These are phyloP conservation scores for Cylindroiulus punctatus DNA, from an alignment of 2,888 invertebrate genomes.

Conservation along the genomic window DNA sequence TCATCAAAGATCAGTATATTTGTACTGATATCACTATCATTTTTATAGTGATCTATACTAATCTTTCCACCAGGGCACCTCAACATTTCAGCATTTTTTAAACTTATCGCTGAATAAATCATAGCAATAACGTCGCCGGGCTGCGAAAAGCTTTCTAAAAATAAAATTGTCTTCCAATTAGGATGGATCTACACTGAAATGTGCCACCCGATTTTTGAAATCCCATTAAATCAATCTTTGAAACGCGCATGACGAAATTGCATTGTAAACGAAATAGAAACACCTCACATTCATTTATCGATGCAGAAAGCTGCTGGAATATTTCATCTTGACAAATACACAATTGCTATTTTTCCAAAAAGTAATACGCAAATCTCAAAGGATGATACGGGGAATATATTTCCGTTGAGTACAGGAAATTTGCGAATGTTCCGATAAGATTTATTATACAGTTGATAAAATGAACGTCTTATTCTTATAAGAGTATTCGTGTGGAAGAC, in stretches of 20 bases:
- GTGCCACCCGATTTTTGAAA: constrained; percentile 4
- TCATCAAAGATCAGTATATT: no score
- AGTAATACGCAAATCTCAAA: not conserved
- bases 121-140: not conserved
- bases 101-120: constrained; percentile 1
- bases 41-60: no score
- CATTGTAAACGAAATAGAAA: not conserved
- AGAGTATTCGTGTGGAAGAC: not conserved
- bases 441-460: constrained; percentile 13
- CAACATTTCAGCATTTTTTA: constrained; percentile 15
- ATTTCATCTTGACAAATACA: constrained; percentile 11
- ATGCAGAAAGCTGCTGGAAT: not conserved
- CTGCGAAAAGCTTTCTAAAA: not conserved
- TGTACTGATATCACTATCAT: no score
- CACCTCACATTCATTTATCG: not conserved
- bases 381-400: constrained; percentile 30
- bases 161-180: not conserved
- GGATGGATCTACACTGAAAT: not conserved
- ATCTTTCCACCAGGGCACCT: no score
- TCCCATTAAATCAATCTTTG: not conserved
- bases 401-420: constrained; percentile 30
- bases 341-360: constrained; percentile 24
- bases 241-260: not conserved
- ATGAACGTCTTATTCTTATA: not conserved
- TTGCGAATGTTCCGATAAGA: constrained; percentile 35